A percentile compares a stretch with the other conserved stretches of the same genome.
These are phyloP conservation scores for Sclerodermus sp. DNA, from an alignment of 2,888 invertebrate species.

Conservation along the genomic window DNA sequence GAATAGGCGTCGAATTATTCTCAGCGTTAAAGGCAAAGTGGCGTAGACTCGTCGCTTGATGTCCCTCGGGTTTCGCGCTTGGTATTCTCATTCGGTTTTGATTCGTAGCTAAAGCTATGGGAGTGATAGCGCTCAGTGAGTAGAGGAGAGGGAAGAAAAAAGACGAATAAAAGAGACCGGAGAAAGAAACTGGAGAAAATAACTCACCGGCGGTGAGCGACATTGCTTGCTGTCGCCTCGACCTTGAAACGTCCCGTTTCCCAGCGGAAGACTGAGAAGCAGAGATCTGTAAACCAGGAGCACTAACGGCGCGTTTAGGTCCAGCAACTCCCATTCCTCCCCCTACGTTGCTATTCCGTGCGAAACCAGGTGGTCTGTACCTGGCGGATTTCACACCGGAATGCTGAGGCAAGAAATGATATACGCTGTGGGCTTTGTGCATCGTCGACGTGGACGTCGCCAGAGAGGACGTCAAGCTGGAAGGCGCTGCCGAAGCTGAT, in stretches of 20 bases:
- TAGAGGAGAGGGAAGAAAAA: no score
- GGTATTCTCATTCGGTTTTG: no score
- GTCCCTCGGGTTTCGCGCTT: no score
- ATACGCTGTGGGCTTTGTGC: constrained; percentile 68
- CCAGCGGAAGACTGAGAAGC: constrained; percentile 46
- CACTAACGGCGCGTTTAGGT: constrained; percentile 75
- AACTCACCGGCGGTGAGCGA: constrained; percentile 55
- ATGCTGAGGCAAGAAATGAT: constrained; percentile 61
- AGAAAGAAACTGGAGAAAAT: neutral
- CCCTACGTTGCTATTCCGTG: constrained; percentile 58
- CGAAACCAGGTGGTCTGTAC: constrained; percentile 82
- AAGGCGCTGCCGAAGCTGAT: constrained; percentile 60
- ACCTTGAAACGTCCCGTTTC: constrained; percentile 59
- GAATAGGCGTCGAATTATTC: no score
- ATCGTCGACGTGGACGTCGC: constrained; percentile 54
- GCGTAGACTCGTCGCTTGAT: no score
- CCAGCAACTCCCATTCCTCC: constrained; percentile 41
- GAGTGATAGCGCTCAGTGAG: no score
- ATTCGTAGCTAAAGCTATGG: no score
- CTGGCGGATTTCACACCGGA: constrained; percentile 81
- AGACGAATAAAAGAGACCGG: neutral
- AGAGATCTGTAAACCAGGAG: constrained; percentile 72
- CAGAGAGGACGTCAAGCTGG: constrained; percentile 23
- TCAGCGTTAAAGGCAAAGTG: no score
- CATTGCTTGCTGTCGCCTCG: constrained; percentile 62